Base-by-base conservation (phyloP, 1,140 invertebrate species). In the Antheraea mylitta region DNA sequence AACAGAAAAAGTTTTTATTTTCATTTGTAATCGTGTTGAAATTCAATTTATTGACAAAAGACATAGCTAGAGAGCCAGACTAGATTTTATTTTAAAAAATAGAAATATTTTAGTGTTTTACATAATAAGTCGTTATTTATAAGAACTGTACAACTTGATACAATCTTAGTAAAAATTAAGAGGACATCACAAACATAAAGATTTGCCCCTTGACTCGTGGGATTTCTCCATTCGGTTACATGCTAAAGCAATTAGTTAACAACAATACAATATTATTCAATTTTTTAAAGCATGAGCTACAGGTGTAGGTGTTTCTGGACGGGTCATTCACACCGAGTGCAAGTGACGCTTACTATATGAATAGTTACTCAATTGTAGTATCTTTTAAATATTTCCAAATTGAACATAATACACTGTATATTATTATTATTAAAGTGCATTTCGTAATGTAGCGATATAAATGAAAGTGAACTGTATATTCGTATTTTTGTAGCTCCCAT, bases 41-140 rank as follows among this genome's bases (percentile, higher is more conserved):
- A 53, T 53, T 53, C 45, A 53, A 53, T 53, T 53, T 53, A 61
- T 16, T 61, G 16, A 61, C 19, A 30, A 30, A 61, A 30, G 19
- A 61, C 10, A 4, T 2, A 42, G 38, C 38, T 42, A 42, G 0
- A 61, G 18, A 13, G 60, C 11, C 13, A 61, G 30, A 30, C 3
- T 22, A 9, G 38, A 4, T 61, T 4, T 6, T 61, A 30, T 22
- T 9, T 22, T 61, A 6, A 3, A 4, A 61, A 61, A 16, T 7
- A 13, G 6, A 10, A 61, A 22, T 30, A 61, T 61, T 8, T 19
- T 61, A 4, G 18, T 30, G 16, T 61, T 61, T 30, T 61, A 16
- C 16, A 36, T 10, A 22, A 22, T 22, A 61, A 22, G 19, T 22
- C 9, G 60, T 30, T 61, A 61, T 22, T 61, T 30, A 60, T 13